Evolutionary conservation across 2,888 invertebrate species (phyloP), one percentile per base, ranked within the genome.

Genomic region (Azorinus chamasolen): DNA sequence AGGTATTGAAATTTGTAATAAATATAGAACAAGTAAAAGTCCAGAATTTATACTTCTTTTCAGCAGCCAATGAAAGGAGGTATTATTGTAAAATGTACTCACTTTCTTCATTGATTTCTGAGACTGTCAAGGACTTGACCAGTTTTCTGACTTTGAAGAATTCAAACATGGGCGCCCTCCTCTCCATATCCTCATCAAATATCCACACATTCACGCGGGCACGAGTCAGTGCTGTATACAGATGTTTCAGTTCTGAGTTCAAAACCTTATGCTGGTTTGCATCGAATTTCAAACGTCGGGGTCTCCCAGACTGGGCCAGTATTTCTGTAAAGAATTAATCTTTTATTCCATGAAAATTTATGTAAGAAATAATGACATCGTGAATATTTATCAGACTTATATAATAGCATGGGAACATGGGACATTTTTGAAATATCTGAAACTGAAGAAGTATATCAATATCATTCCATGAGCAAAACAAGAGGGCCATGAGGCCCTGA

Each of bases 201-300:
- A 91, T 87, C 91, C 91, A 91, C n/a, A 91, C 89, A 76, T 91
- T 91, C 20, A 90, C 90, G 1, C 90, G 58, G 0, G 91, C 90
- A n/a, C 90, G 65, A 0, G 91, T 91, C 62, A 91, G 37, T 2
- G 91, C 91, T 10, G 91, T 91, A 83, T 91, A 91, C 61, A 91
- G 69, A 25, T 90, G 87, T 70, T 91, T 91, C 51, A 91, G 76
- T 65, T 91, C 91, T 0, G 89, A 88, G 77, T 89, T 90, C 57
- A 91, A 76, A 25, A 91, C 83, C 59, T 91, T 91, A 76, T 91
- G 91, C 32, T 82, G 83, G 39, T 87, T 85, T 4, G 89, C 77
- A 65, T 90, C 85, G 84, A 91, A 91, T 39, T 66, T 51, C 41
- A 91, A 61, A 20, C 90, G 85, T 58, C 89, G 82, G 25, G 90